These are phyloP conservation scores for Nyctibius bracteatus DNA, from an alignment of 2,113 vertebrate species.

Conservation along the genomic window DNA sequence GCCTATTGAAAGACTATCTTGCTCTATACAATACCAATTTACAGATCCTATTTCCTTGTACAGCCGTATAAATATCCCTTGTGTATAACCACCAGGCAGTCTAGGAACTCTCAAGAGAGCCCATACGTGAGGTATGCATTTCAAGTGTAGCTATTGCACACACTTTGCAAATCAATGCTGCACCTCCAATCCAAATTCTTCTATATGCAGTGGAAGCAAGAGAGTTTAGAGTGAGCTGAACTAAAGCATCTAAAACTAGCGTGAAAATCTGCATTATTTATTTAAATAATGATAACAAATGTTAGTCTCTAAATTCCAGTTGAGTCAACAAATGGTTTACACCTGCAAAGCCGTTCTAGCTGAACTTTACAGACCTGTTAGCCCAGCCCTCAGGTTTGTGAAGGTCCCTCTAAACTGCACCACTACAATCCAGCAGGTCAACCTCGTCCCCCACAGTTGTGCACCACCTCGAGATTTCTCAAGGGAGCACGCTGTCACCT, in stretches of 20 bases:
- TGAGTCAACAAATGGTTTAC: background rate
- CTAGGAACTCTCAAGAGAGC: background rate
- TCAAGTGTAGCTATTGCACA: background rate
- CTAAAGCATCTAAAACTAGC: background rate
- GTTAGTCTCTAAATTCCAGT: background rate
- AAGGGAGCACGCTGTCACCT: background rate
- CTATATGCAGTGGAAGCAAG: background rate
- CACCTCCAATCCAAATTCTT: background rate
- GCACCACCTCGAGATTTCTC: background rate
- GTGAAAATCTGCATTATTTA: background rate
- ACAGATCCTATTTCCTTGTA: background rate
- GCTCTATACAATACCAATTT: background rate
- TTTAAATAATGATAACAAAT: background rate
- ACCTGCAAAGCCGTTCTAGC: background rate
- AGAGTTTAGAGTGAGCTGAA: background rate
- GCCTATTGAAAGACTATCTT: background rate
- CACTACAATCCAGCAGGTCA: background rate
- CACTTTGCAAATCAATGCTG: background rate
- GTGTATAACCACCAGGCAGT: background rate
- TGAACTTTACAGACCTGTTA: background rate
- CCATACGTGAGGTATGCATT: rapidly evolving
- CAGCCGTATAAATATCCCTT: background rate
- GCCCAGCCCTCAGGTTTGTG: background rate
- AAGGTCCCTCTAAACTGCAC: background rate
- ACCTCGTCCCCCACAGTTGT: rapidly evolving